Evolutionary conservation across 2,797 vertebrate species (phyloP).

Genomic region (Pampus argenteus): DNA sequence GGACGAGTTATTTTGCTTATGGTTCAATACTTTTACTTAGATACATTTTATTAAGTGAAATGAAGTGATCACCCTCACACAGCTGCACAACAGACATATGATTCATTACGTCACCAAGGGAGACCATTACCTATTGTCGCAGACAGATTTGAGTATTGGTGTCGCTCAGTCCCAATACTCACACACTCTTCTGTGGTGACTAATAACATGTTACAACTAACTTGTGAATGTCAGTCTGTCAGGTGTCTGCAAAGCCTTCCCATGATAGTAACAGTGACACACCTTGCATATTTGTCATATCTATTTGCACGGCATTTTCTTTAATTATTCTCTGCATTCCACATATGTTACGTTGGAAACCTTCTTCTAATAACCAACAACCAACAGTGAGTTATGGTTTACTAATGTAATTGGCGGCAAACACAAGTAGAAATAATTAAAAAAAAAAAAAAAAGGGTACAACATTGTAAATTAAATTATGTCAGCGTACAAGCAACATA

Average conservation of each 20-base stretch:
- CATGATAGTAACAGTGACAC: constrained; percentile 65
- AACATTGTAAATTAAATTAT: neutral
- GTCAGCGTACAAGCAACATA: neutral
- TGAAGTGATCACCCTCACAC: too few relatives aligned
- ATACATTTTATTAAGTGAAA: too few relatives aligned
- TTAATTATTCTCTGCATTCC: neutral
- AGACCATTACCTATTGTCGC: too few relatives aligned
- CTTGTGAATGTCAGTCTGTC: constrained; percentile 14
- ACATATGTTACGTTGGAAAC: neutral
- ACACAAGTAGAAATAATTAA: too few relatives aligned
- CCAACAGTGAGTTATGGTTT: too few relatives aligned
- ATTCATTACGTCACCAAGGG: too few relatives aligned
- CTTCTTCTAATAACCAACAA: neutral
- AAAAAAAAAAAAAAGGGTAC: neutral
- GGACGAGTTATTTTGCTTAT: too few relatives aligned
- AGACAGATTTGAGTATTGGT: constrained; percentile 8
- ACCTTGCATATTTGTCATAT: constrained; percentile 32
- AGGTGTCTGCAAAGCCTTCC: constrained; percentile 15
- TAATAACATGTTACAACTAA: constrained; percentile 16
- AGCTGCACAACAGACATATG: too few relatives aligned
- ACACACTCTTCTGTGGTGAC: constrained; percentile 33
- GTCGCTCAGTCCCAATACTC: constrained; percentile 26
- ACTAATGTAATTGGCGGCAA: too few relatives aligned
- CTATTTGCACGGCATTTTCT: neutral
- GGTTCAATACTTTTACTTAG: too few relatives aligned